Evolutionary conservation across 2,113 vertebrate genomes (phyloP).

Genomic region (Arizona elegans): DNA sequence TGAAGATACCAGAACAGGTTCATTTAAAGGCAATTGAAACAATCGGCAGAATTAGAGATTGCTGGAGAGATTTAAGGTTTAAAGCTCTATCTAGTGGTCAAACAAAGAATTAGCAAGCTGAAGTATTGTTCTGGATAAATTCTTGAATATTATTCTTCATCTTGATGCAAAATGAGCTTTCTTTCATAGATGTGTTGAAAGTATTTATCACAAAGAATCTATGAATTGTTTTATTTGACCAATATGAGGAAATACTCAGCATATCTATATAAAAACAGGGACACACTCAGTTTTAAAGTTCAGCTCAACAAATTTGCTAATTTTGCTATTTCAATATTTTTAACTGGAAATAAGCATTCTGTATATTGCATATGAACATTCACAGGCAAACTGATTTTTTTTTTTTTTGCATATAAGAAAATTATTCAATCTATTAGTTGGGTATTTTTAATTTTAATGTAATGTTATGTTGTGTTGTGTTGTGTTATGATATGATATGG

Average conservation of each 20-base stretch:
- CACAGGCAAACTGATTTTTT: not conserved
- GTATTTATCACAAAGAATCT: not conserved
- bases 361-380: not conserved
- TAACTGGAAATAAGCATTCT: not conserved
- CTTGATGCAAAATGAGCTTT: not conserved
- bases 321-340: not conserved
- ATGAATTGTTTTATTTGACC: not conserved
- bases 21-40: not conserved
- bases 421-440: not conserved
- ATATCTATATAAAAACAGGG: not conserved
- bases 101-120: not conserved
- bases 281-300: not conserved
- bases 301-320: not conserved
- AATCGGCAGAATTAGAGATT: not conserved
- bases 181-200: not conserved
- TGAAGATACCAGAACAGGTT: not conserved
- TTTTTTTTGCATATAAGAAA: not conserved
- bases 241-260: not conserved
- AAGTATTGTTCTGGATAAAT: not conserved
- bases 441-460: not conserved
- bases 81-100: conserved; percentile 34
- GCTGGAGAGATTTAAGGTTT: not conserved
- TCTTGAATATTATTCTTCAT: not conserved
- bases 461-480: too few relatives aligned
- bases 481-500: too few relatives aligned